Percentiles rank a stretch among this genome's conserved stretches.
These are phyloP conservation scores for Zelostemma sp. DNA, from an alignment of 1,140 invertebrate species.

Conservation along the genomic window DNA sequence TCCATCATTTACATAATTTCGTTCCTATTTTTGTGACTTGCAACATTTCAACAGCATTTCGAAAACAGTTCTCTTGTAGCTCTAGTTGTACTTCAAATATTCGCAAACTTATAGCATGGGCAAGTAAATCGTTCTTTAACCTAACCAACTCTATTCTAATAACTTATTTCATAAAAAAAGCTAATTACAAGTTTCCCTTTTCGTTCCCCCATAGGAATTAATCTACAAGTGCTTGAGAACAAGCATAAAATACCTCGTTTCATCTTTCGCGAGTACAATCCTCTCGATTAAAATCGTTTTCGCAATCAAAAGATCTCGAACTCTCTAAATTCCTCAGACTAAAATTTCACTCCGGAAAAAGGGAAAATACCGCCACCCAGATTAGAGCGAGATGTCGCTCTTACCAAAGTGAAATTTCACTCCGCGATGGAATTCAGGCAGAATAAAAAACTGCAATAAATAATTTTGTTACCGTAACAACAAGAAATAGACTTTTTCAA, in stretches of 20 bases:
- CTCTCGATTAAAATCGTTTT: neutral
- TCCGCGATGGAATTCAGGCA: neutral
- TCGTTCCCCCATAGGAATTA: conserved; percentile 41
- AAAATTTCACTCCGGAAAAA: too few relatives aligned
- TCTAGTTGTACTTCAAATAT: conserved; percentile 54
- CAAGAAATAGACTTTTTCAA: neutral
- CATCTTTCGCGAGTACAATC: too few relatives aligned
- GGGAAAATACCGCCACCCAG: too few relatives aligned
- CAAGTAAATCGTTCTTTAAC: conserved; percentile 64
- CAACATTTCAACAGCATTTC: conserved; percentile 6
- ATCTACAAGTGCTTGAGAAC: conserved; percentile 29
- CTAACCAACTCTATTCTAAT: conserved; percentile 56
- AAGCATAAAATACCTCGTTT: neutral
- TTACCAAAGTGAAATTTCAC: neutral
- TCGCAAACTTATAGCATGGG: conserved; percentile 64
- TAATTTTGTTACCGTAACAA: too few relatives aligned
- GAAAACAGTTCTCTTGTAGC: conserved; percentile 25
- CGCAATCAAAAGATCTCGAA: neutral
- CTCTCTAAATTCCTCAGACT: neutral
- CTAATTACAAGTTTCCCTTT: conserved; percentile 50
- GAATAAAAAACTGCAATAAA: neutral
- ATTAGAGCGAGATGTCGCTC: neutral
- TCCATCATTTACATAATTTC: conserved; percentile 4
- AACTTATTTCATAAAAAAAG: conserved; percentile 55
- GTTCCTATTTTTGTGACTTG: conserved; percentile 10